These are phyloP conservation scores for Parotocinclus haroldoi DNA, from an alignment of 2,797 vertebrate genomes.

Conservation along the genomic window DNA sequence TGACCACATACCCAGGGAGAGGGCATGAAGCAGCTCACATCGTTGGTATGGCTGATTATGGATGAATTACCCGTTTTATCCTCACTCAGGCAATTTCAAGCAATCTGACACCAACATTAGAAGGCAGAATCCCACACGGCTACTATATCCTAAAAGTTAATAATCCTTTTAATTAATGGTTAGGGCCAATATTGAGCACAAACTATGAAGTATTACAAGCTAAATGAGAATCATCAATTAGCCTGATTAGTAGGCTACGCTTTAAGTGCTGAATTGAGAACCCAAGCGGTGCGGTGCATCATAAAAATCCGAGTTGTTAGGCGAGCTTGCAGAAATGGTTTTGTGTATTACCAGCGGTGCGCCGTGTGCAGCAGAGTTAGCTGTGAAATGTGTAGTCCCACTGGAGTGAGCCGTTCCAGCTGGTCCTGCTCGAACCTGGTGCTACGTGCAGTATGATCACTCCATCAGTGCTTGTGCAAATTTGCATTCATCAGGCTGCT, in stretches of 20 bases:
- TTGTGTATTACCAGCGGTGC: slow-evolving; percentile 82
- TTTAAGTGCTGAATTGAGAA: slow-evolving; percentile 95
- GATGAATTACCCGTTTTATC: slow-evolving; percentile 54
- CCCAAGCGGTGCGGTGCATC: slow-evolving; percentile 88
- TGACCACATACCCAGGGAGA: slow-evolving; percentile 43
- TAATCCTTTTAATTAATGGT: slow-evolving; percentile 98
- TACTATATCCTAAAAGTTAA: slow-evolving; percentile 87
- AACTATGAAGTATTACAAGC: slow-evolving; percentile 90
- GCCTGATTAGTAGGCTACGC: slow-evolving; percentile 91
- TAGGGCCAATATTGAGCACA: slow-evolving; percentile 90
- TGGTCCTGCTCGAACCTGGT: slow-evolving; percentile 88
- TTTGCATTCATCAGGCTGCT: slow-evolving; percentile 94
- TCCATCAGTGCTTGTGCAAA: slow-evolving; percentile 87
- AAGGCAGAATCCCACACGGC: slow-evolving; percentile 78
- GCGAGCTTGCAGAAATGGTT: slow-evolving; percentile 71
- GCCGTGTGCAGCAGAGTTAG: slow-evolving; percentile 80
- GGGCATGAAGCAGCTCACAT: slow-evolving; percentile 49
- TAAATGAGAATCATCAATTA: slow-evolving; percentile 97
- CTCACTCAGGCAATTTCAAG: slow-evolving; percentile 54
- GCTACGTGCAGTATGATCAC: slow-evolving; percentile 96
- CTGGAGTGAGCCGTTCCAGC: slow-evolving; percentile 89
- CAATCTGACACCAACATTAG: slow-evolving; percentile 69
- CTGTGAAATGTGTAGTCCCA: slow-evolving; percentile 86
- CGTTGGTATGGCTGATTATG: slow-evolving; percentile 56
- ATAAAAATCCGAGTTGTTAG: slow-evolving; percentile 94